These are phyloP conservation scores for Drosophila paranaensis DNA, from an alignment of 2,888 invertebrate species.

Conservation along the genomic window DNA sequence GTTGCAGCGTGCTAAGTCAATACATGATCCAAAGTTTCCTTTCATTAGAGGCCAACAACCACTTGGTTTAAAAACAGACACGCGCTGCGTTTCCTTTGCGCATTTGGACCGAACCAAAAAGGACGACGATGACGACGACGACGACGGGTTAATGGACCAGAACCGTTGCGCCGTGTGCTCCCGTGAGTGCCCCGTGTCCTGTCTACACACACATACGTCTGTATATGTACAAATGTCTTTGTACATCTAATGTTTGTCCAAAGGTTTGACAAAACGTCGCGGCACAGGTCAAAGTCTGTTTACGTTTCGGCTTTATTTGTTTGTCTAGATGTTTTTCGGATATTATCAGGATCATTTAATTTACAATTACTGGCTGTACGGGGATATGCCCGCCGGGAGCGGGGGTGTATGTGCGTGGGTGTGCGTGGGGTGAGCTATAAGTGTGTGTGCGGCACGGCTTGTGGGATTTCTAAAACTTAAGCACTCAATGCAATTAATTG, in stretches of 20 bases:
- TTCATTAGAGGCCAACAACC: conserved; percentile 32
- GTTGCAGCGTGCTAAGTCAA: conserved; percentile 50
- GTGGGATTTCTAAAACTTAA: conserved; percentile 51
- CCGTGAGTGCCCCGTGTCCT: conserved; percentile 58
- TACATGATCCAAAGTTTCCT: conserved; percentile 65
- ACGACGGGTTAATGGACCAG: conserved; percentile 83
- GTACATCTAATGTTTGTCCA: conserved; percentile 26
- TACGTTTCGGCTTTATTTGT: conserved; percentile 74
- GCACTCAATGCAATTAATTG: conserved; percentile 75
- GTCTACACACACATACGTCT: conserved; percentile 1
- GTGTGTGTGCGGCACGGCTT: conserved; percentile 32
- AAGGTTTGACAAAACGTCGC: conserved; percentile 60
- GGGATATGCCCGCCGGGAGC: neutral
- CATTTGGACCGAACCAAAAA: conserved; percentile 14
- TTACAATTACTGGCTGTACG: conserved; percentile 73
- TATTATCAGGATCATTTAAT: conserved; percentile 80
- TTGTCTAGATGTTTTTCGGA: conserved; percentile 76
- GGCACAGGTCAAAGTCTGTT: conserved; percentile 71
- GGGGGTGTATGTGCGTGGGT: neutral
- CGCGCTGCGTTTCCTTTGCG: conserved; percentile 55
- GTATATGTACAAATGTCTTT: conserved; percentile 10
- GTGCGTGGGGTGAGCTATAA: neutral
- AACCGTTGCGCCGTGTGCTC: conserved; percentile 77
- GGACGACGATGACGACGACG: conserved; percentile 60
- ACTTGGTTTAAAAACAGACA: conserved; percentile 36